Conservation (phyloP, 1,140 invertebrate genomes). For the Drosophila setifemur region DNA sequence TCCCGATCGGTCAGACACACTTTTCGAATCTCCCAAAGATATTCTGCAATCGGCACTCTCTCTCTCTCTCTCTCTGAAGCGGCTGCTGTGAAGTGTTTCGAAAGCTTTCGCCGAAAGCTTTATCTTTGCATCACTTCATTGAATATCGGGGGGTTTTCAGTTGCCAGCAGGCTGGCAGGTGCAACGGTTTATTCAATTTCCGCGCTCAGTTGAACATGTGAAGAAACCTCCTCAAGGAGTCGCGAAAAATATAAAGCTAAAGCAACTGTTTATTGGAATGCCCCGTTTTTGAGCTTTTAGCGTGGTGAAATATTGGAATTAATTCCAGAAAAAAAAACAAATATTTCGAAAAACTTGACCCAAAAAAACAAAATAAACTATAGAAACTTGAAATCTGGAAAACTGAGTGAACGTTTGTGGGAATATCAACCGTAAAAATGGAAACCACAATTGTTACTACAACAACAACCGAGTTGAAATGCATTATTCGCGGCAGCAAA, state of each 20-base stretch:
- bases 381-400: not conserved
- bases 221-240: conserved; percentile 13
- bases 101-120: conserved; percentile 48
- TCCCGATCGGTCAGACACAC: conserved; percentile 9
- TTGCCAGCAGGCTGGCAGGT: conserved; percentile 55
- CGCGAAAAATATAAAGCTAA: not conserved
- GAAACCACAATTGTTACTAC: conserved; percentile 69
- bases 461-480: conserved; percentile 47
- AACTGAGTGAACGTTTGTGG: too few relatives aligned
- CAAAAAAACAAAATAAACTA: not conserved
- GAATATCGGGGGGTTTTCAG: conserved; percentile 28
- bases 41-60: conserved; percentile 32
- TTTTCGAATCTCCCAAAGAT: not conserved
- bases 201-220: conserved; percentile 26
- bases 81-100: conserved; percentile 20
- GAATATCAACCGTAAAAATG: conserved; percentile 27
- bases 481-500: conserved; percentile 42
- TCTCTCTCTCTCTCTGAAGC: too few relatives aligned
- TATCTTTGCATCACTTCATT: conserved; percentile 27
- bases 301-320: not conserved
- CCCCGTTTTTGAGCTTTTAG: not conserved
- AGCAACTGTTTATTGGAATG: conserved; percentile 4
- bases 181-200: conserved; percentile 47
- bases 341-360: not conserved
- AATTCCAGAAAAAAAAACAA: not conserved